Evolutionary conservation across 2,797 vertebrate genomes (phyloP).

Genomic region (Centroberyx gerrardi): DNA sequence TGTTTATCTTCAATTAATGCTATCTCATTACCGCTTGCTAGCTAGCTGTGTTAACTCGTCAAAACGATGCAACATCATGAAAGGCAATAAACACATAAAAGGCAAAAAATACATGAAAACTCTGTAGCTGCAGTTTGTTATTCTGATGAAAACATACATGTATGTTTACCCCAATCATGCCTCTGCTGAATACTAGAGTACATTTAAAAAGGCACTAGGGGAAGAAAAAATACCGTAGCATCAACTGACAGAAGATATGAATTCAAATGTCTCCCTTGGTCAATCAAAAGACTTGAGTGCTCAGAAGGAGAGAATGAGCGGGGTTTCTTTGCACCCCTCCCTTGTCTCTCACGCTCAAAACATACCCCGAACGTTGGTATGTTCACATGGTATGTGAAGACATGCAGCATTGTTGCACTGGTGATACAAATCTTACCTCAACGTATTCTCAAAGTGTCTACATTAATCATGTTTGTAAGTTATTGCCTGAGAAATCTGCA

Average conservation of each 20-base stretch:
- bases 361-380: slow-evolving; percentile 23
- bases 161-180: not conserved
- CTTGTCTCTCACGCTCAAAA: slow-evolving; percentile 31
- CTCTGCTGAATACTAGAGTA: not conserved
- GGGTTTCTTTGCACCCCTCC: slow-evolving; percentile 1
- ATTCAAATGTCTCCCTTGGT: slow-evolving; percentile 9
- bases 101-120: too few relatives aligned
- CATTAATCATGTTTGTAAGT: too few relatives aligned
- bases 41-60: too few relatives aligned
- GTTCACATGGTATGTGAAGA: not conserved
- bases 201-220: not conserved
- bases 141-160: not conserved
- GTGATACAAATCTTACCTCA: not conserved
- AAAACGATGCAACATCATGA: too few relatives aligned
- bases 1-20: too few relatives aligned
- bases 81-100: too few relatives aligned
- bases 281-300: slow-evolving; percentile 40
- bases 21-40: too few relatives aligned
- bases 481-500: too few relatives aligned
- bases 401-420: not conserved
- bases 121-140: too few relatives aligned
- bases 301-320: slow-evolving; percentile 46
- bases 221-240: not conserved
- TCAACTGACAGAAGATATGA: not conserved
- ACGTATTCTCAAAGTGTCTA: too few relatives aligned